Base-by-base conservation (phyloP, 1,140 invertebrate genomes). In the Zelostemma sp. region DNA sequence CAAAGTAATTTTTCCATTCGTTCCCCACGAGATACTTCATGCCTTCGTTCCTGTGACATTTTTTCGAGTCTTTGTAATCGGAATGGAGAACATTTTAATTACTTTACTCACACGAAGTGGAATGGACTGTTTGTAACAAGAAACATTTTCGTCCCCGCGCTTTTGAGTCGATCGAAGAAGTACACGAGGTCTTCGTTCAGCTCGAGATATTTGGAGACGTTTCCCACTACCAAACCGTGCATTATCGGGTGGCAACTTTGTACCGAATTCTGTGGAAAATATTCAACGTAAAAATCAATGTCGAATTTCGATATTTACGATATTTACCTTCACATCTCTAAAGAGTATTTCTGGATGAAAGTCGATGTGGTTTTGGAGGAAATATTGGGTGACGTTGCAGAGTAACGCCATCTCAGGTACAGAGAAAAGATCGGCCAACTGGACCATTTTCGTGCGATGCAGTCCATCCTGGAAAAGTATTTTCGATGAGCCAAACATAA, bases 301-400 rank as follows among this genome's bases (percentile, higher is more conserved):
- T n/a, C n/a, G n/a, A n/a, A n/a, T n/a, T n/a, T n/a, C n/a, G n/a
- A n/a, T 28, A 28, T 28, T 28, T 28, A 3, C 25, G 3, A 8
- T 28, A 28, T n/a, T 28, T 87, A 96, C 95, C 88, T 95, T 93
- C 0, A 98, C 95, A 86, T 99, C 97, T 80, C 95, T 89, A 78
- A 97, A 98, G 6, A 99, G 88, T 79, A 97, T 97, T 85, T 97
- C 95, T 0, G 97, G 96, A 85, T 97, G 94, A 84, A 95, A 99
- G 74, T 95, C 92, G 59, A 98, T 96, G 66, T 93, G 91, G 80
- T 97, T 93, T 38, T 89, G 88, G 53, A 94, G 89, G 80, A 98
- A 98, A 87, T 93, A 97, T 84, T 98, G 95, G 3, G 95, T 93
- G 0, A 98, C 93, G 86, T 97, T 96, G 69, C 95, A 95, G 1